Base-by-base conservation (phyloP, 37 sponge, comb jelly and placozoan genomes). In the Spongilla lacustris region DNA sequence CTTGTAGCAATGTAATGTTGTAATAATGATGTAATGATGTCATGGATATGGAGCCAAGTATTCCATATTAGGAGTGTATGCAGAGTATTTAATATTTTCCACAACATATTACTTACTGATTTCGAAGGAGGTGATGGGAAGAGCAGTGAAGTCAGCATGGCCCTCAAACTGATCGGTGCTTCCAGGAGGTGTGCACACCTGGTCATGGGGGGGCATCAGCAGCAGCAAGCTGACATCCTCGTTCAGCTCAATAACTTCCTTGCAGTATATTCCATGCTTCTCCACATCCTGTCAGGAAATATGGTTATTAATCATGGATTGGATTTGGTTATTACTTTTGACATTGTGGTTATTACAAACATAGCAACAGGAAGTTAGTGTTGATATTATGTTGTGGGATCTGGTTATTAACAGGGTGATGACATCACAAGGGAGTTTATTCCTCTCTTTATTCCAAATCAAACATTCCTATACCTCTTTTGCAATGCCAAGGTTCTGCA, bases 161-260 rank as follows among this genome's bases (percentile, higher is more conserved):
- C 77, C 74, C 8, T 29, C 78, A 49, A 93, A 88, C 28, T 81
- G 89, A 34, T 93, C 93, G 2, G 84, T 34, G 33, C 86, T 83
- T 9, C 97, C 97, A 10, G 94, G 94, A 0, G 94, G 78, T 41
- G 92, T 92, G 76, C 94, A 94, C 26, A 96, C 92, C 30, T 88
- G 83, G 25, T 94, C 93, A 38, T 81, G 81, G 27, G 93, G 73
- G 28, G 98, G 98, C 34, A 93, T 49, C 19, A 97, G 31, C 4
- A 97, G 83, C 19, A 97, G 83, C 22, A 97, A 75, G 8, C 95
- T 77, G 26, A 93, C 86, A 67, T 94, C 84, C 35, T 92, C 91
- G 41, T 90, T 95, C 36, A 97, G 85, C 68, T 97, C 98, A 25
- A 97, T 87, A 0, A 94, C 93, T 71, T 97, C 95, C 31, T 81